Evolutionary conservation across 2,888 invertebrate species (phyloP).

Genomic region (Apamea anceps): DNA sequence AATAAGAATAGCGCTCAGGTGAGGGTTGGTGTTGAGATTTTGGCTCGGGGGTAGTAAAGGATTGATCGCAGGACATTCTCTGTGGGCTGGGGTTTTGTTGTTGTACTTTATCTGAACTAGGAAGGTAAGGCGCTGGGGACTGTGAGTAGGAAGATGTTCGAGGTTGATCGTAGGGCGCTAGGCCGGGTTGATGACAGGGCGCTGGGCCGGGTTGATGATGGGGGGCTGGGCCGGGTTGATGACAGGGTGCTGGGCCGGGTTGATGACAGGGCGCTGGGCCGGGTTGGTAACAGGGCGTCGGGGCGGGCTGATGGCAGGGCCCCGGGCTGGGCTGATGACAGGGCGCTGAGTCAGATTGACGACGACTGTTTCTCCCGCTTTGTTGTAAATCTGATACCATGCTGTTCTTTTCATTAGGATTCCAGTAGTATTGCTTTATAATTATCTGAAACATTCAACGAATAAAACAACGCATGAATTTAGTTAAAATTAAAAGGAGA

Average conservation of each 20-base stretch:
- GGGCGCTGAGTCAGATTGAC: background rate
- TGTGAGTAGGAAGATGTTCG: conserved; percentile 7
- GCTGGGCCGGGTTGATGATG: background rate
- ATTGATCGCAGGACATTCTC: conserved; percentile 5
- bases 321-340: background rate
- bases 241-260: background rate
- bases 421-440: conserved; percentile 78
- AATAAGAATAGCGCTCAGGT: conserved; percentile 25
- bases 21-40: conserved; percentile 11
- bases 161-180: background rate
- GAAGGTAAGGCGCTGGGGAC: background rate
- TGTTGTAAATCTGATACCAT: background rate
- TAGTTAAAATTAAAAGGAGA: background rate
- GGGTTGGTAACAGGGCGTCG: background rate
- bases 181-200: background rate
- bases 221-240: background rate
- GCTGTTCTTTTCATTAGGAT: conserved; percentile 53
- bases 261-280: background rate
- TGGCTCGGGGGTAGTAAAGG: background rate
- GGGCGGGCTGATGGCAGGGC: background rate
- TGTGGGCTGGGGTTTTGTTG: conserved; percentile 10
- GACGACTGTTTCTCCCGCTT: background rate
- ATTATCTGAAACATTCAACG: conserved; percentile 67
- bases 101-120: conserved; percentile 21
- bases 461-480: background rate